Conservation (phyloP, 2,797 vertebrate genomes). For the Nannoperca obscura region DNA sequence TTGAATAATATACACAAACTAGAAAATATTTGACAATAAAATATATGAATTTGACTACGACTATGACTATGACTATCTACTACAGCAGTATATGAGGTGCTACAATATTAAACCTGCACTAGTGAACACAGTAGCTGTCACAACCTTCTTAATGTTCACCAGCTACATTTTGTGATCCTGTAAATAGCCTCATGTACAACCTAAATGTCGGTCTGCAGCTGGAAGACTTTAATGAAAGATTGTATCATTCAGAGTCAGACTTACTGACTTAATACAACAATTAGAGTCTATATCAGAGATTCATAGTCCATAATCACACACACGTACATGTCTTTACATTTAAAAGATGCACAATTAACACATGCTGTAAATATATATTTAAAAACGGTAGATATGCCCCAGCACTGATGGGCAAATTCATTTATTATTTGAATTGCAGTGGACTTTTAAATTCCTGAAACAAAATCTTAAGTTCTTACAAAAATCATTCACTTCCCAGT, state of each 20-base stretch:
- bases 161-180: neutral
- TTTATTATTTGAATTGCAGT: neutral
- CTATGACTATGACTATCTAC: no score
- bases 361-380: neutral
- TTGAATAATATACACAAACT: neutral
- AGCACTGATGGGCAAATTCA: neutral
- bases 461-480: neutral
- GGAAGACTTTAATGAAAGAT: neutral
- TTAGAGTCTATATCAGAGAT: neutral
- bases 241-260: neutral
- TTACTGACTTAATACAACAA: neutral
- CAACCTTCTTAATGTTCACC: neutral
- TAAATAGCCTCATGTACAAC: neutral
- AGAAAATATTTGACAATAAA: neutral
- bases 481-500: neutral
- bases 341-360: neutral
- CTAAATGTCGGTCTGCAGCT: slow-evolving; percentile 18
- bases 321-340: neutral
- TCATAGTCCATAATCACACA: neutral
- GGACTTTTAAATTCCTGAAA: neutral
- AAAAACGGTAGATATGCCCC: neutral
- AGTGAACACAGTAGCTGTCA: neutral
- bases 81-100: neutral
- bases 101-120: neutral
- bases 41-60: neutral